A percentile compares a stretch with the other conserved stretches of the same genome.
Conservation (phyloP, 1,140 invertebrate genomes). For the Temnothorax nylanderi region DNA sequence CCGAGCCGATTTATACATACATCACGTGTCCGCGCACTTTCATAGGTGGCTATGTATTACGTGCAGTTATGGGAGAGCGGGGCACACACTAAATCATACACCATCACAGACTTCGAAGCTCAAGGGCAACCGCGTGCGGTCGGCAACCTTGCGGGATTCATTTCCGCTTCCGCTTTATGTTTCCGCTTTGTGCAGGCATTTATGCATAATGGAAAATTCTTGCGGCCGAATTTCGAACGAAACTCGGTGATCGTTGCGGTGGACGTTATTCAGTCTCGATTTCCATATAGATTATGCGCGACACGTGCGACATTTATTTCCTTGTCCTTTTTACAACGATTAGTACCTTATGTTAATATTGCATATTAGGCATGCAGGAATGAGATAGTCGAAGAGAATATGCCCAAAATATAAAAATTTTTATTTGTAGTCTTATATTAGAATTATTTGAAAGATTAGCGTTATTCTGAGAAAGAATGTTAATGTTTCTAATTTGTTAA, state of each 20-base stretch:
- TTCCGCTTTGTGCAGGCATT: slow-evolving; percentile 76
- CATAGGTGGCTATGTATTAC: slow-evolving; percentile 35
- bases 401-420: not conserved
- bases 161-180: slow-evolving; percentile 75
- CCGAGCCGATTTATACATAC: slow-evolving; percentile 30
- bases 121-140: slow-evolving; percentile 77
- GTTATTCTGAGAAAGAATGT: not conserved
- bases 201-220: slow-evolving; percentile 77
- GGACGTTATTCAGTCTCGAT: not conserved
- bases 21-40: slow-evolving; percentile 62
- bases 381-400: not conserved
- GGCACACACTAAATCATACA: not conserved
- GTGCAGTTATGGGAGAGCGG: not conserved
- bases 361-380: not conserved
- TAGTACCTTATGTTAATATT: slow-evolving; percentile 11
- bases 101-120: slow-evolving; percentile 56
- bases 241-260: slow-evolving; percentile 33
- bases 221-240: slow-evolving; percentile 13
- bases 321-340: not conserved
- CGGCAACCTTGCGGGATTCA: slow-evolving; percentile 67
- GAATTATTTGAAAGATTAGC: not conserved
- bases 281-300: slow-evolving; percentile 42
- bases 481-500: not conserved
- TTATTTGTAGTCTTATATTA: not conserved
- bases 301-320: slow-evolving; percentile 27